phyloP scores from a whole-genome alignment of 1,140 invertebrate species.

The Aphelinus atriplicis region DNA sequence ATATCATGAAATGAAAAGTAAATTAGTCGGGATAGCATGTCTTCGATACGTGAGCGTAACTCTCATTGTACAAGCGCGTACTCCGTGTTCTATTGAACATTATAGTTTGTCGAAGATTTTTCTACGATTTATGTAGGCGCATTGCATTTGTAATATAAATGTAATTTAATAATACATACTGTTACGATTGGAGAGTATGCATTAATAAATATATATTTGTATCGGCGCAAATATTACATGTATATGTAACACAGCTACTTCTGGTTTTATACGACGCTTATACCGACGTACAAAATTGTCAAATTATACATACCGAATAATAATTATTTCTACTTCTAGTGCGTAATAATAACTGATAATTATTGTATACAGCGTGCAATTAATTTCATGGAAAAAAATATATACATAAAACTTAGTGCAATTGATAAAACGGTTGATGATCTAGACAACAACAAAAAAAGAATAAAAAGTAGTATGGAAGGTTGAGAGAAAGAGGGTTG shows the following conservation, averaged over 20 bases:
- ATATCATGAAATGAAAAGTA: too few relatives aligned
- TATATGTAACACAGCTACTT: conserved; percentile 5
- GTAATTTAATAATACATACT: conserved; percentile 7
- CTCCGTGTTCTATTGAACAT: conserved; percentile 13
- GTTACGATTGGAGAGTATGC: too few relatives aligned
- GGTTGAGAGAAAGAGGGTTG: neutral
- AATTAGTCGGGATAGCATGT: too few relatives aligned
- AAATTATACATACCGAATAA: conserved; percentile 16
- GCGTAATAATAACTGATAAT: conserved; percentile 13
- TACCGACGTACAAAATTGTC: conserved; percentile 34
- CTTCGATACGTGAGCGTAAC: neutral
- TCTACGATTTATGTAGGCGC: neutral
- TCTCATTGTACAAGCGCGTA: conserved; percentile 16
- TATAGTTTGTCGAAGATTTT: conserved; percentile 16
- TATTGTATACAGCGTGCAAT: conserved; percentile 32
- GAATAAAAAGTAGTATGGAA: conserved; percentile 1
- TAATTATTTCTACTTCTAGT: conserved; percentile 28
- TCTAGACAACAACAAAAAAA: conserved; percentile 14
- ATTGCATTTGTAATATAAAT: neutral
- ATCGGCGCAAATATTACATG: conserved; percentile 10
- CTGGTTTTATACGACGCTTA: conserved; percentile 28
- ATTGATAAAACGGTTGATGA: conserved; percentile 22
- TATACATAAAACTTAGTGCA: conserved; percentile 34
- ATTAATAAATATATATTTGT: conserved; percentile 16
- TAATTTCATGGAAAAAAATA: conserved; percentile 29